A percentile compares a stretch with the other conserved stretches of the same genome.
Conservation (phyloP, 2,113 vertebrate genomes). For the Hypomesus transpacificus region DNA sequence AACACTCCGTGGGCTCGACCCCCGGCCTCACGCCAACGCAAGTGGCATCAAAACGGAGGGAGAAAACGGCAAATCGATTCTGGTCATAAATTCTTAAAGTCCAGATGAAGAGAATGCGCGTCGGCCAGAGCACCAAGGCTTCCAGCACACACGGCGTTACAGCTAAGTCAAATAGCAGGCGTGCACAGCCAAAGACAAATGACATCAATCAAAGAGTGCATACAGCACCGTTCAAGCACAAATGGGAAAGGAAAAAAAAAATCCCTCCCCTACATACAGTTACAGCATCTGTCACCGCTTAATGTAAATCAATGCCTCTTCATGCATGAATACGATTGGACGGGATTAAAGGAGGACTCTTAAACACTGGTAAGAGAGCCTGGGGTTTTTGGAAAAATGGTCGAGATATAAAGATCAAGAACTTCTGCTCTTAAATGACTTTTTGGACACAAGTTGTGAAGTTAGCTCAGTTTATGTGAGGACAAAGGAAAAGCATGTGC, state of each 20-base stretch:
- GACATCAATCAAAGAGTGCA: neutral
- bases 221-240: neutral
- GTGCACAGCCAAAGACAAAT: constrained; percentile 5
- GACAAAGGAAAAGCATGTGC: constrained; percentile 70
- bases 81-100: constrained; percentile 55
- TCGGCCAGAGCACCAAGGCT: constrained; percentile 29
- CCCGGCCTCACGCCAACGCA: constrained; percentile 30
- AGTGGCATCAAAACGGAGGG: constrained; percentile 41
- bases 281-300: neutral
- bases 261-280: neutral
- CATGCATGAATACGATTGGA: neutral
- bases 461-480: constrained; percentile 64
- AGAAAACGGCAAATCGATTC: constrained; percentile 33
- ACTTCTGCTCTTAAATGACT: constrained; percentile 42
- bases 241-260: neutral
- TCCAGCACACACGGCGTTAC: constrained; percentile 24
- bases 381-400: neutral
- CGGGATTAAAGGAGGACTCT: constrained; percentile 2
- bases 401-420: constrained; percentile 31
- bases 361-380: constrained; percentile 11
- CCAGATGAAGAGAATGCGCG: constrained; percentile 41
- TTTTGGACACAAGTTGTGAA: constrained; percentile 45
- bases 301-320: neutral
- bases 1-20: constrained; percentile 63
- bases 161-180: neutral